Base-by-base conservation (phyloP, 2,888 invertebrate genomes). In the Pseudoips prasinana region DNA sequence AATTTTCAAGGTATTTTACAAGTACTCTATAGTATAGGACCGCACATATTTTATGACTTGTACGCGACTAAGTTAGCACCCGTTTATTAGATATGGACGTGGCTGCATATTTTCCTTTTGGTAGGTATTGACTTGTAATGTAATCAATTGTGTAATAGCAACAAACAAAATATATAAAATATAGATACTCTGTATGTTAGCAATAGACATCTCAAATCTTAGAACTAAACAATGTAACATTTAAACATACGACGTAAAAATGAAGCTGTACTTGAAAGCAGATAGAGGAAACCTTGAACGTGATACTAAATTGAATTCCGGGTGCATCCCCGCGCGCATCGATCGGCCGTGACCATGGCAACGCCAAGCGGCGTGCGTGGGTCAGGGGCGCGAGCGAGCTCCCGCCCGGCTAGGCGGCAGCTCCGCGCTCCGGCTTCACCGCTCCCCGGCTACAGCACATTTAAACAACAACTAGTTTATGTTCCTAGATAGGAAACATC, bases 271-370 rank as follows among this genome's bases (percentile, higher is more conserved):
- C 34, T 54, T 46, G 40, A 33, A 32, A 39, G 28, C 29, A 45
- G 42, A 31, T 34, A 42, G 26, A 32, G 39, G 50, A 36, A 52
- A 54, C 61, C 64, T 64, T 67, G 64, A 61, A 56, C 45, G 48
- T 46, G 43, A 57, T 59, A 53, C 49, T 46, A 48, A 44, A 58
- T 50, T 35, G 42, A 51, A 62, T 71, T 73, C 78, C 77, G 77
- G 76, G 67, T 81, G 81, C 81, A 80, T 74, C 74, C 67, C 67
- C 25, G 47, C 53, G 31, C 47, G 50, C 57, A 85, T 85, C 81
- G 84, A 80, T 83, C 79, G 84, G 56, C 82, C 82, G 83, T 86
- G 83, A 74, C 84, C 78, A 83, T 86, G 83, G 80, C 70, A 82
- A 83, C 81, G 75, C 60, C 46, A 52, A 58, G 63, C 57, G 40